A percentile compares a stretch with the other conserved stretches of the same genome.
phyloP scores from a whole-genome alignment of 2,797 vertebrate genomes.

The Paramormyrops hopkinsi region DNA sequence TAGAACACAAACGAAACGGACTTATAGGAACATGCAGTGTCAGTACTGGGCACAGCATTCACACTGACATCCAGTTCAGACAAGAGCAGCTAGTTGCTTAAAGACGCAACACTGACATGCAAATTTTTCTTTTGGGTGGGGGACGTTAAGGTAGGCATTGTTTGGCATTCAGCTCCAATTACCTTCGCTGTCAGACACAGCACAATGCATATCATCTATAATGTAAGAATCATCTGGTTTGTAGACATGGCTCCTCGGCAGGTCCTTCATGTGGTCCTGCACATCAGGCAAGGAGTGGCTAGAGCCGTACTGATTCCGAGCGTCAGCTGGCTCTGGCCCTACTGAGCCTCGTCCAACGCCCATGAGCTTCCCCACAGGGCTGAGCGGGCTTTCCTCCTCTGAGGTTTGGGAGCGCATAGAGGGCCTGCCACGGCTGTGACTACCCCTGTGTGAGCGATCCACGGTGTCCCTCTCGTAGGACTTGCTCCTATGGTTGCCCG shows the following conservation, averaged over 20 bases:
- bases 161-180: constrained; percentile 80
- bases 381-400: constrained; percentile 93
- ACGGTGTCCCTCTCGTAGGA: constrained; percentile 83
- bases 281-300: constrained; percentile 98
- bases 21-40: constrained; percentile 64
- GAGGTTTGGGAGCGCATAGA: constrained; percentile 86
- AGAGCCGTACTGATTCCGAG: constrained; percentile 90
- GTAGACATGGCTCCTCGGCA: constrained; percentile 89
- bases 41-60: constrained; percentile 51
- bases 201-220: constrained; percentile 95
- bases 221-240: constrained; percentile 95
- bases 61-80: constrained; percentile 32
- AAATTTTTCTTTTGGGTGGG: constrained; percentile 42
- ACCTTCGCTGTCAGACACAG: constrained; percentile 99
- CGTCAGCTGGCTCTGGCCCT: constrained; percentile 74
- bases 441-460: constrained; percentile 80
- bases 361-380: constrained; percentile 82
- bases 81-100: constrained; percentile 35
- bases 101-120: constrained; percentile 56
- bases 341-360: constrained; percentile 70
- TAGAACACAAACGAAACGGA: constrained; percentile 33
- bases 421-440: constrained; percentile 71
- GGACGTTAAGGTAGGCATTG: constrained; percentile 41
- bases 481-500: constrained; percentile 75
- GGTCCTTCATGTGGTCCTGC: constrained; percentile 92